phyloP scores from a whole-genome alignment of 2,797 vertebrate species.

The Rachycentron canadum region DNA sequence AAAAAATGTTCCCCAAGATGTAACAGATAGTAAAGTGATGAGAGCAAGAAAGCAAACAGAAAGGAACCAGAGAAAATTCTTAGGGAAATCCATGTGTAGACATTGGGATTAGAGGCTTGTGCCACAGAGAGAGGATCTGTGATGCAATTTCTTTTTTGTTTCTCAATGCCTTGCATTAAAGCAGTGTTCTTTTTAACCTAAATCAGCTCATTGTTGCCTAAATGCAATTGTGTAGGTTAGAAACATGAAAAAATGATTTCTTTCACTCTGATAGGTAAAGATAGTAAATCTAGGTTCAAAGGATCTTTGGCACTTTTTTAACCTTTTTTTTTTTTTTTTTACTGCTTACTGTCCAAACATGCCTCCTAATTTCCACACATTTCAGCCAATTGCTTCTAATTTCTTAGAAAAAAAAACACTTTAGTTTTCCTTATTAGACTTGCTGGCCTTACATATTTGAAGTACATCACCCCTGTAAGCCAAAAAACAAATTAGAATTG shows the following conservation, averaged over 20 bases:
- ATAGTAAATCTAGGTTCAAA: neutral
- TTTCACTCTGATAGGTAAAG: neutral
- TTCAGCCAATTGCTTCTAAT: no score
- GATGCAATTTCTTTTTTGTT: neutral
- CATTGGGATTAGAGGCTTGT: neutral
- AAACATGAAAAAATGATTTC: neutral
- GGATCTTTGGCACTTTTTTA: neutral
- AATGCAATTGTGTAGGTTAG: neutral
- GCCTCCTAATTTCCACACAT: no score
- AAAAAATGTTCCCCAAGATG: neutral
- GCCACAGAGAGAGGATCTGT: neutral
- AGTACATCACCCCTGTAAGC: no score
- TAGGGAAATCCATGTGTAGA: neutral
- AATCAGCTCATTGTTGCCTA: neutral
- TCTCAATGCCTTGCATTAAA: neutral
- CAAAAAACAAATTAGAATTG: no score
- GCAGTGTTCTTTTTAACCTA: neutral
- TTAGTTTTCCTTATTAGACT: no score
- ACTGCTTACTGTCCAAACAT: no score
- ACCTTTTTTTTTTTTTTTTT: no score
- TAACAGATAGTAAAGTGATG: neutral
- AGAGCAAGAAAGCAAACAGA: neutral
- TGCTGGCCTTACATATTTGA: neutral
- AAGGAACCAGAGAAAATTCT: neutral
- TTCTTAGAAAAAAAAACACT: no score